A percentile compares a stretch with the other conserved stretches of the same genome.
Evolutionary conservation across 2,797 vertebrate species (phyloP).

Genomic region (Pyrocephalus nanus): DNA sequence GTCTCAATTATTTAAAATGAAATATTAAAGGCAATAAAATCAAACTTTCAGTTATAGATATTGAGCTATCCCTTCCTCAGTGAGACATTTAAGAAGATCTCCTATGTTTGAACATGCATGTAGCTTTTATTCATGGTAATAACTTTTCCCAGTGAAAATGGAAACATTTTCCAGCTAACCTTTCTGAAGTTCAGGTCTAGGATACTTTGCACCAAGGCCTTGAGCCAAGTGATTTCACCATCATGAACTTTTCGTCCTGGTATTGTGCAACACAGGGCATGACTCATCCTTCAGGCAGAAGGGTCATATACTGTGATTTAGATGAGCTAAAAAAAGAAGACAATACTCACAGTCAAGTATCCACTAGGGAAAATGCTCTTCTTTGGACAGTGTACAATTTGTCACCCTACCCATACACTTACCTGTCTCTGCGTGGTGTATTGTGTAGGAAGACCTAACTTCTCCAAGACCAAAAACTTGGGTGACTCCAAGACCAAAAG

Average conservation of each 20-base stretch:
- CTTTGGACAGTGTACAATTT: not conserved
- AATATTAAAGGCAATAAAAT: not conserved
- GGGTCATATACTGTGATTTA: not conserved
- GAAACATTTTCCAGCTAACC: not conserved
- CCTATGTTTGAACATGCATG: not conserved
- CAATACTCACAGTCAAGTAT: not conserved
- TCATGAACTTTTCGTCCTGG: not conserved
- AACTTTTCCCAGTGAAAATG: not conserved
- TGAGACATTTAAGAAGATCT: not conserved
- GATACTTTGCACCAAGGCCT: not conserved
- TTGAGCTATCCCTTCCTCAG: not conserved
- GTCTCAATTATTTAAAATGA: not conserved
- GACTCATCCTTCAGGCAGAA: not conserved
- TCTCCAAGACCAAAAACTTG: no score
- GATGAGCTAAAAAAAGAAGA: not conserved
- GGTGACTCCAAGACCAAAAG: not conserved
- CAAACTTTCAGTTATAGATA: not conserved
- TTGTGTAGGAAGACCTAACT: not conserved
- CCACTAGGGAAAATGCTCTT: not conserved
- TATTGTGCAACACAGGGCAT: not conserved
- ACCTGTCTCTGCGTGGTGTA: not conserved
- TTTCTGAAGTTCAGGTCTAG: not conserved
- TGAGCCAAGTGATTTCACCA: not conserved
- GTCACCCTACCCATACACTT: not conserved
- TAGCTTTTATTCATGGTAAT: not conserved